Evolutionary conservation across 1,140 invertebrate genomes (phyloP).

Genomic region (Pachypeltis micranthus): DNA sequence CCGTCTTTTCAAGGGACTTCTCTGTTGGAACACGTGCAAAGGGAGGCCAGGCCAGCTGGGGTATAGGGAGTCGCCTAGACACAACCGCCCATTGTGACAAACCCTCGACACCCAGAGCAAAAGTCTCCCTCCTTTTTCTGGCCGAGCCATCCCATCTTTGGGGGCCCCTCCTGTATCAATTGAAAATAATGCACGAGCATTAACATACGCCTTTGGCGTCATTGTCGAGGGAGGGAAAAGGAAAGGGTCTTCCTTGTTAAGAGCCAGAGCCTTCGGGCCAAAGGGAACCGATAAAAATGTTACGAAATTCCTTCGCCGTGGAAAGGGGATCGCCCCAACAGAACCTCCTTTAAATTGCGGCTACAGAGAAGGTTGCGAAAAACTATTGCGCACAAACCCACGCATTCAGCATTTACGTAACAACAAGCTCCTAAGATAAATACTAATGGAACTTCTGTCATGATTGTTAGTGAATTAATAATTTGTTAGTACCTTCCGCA

Average conservation of each 20-base stretch:
- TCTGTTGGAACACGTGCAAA: constrained; percentile 1
- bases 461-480: background rate
- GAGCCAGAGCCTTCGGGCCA: background rate
- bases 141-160: background rate
- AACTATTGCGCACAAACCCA: background rate
- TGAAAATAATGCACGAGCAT: constrained; percentile 1
- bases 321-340: background rate
- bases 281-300: constrained; percentile 1
- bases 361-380: background rate
- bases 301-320: background rate
- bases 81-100: constrained; percentile 2
- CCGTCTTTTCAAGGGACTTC: constrained; percentile 1
- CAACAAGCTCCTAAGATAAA: no score
- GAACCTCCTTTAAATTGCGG: background rate
- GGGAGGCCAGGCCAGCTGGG: constrained; percentile 1
- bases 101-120: background rate
- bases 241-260: background rate
- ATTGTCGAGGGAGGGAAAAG: no score
- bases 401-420: no score
- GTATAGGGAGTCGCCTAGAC: background rate
- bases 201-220: background rate
- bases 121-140: no score
- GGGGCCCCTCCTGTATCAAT: constrained; percentile 9
- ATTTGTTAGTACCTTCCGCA: background rate
- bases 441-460: no score